These are phyloP conservation scores for Plagiodera versicolora DNA, from an alignment of 2,888 invertebrate genomes.

Conservation along the genomic window DNA sequence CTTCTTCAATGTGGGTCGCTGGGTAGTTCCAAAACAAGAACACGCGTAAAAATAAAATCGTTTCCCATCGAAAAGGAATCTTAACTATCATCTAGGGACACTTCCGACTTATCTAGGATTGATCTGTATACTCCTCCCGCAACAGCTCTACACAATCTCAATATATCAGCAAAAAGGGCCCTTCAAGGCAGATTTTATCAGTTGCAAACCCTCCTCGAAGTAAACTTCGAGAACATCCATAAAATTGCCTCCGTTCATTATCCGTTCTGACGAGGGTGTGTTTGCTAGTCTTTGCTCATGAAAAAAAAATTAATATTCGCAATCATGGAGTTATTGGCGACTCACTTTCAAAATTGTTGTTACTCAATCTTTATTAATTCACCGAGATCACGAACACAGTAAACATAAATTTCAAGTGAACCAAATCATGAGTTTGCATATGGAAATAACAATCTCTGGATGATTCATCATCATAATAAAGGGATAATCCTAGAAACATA, in stretches of 20 bases:
- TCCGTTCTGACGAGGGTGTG: constrained; percentile 20
- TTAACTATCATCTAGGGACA: constrained; percentile 27
- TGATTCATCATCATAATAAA: too few relatives aligned
- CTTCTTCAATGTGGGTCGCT: not conserved
- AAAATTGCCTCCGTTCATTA: constrained; percentile 29
- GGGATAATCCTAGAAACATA: too few relatives aligned
- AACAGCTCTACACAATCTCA: constrained; percentile 22
- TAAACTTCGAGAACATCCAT: constrained; percentile 26
- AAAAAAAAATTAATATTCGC: constrained; percentile 18
- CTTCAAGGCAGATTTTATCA: constrained; percentile 26
- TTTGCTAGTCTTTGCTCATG: not conserved
- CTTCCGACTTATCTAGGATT: constrained; percentile 28
- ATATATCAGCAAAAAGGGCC: constrained; percentile 25
- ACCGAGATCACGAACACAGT: too few relatives aligned
- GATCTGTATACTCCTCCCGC: constrained; percentile 26
- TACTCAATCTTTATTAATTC: too few relatives aligned
- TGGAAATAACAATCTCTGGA: too few relatives aligned
- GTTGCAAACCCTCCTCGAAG: constrained; percentile 17
- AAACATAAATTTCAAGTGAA: too few relatives aligned
- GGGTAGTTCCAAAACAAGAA: constrained; percentile 5
- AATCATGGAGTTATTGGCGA: not conserved
- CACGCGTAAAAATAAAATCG: constrained; percentile 7
- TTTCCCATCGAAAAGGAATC: constrained; percentile 21
- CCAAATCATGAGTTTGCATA: too few relatives aligned
- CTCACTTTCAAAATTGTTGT: not conserved